Evolutionary conservation across 2,113 vertebrate genomes (phyloP).

Genomic region (Corythoichthys intestinalis): DNA sequence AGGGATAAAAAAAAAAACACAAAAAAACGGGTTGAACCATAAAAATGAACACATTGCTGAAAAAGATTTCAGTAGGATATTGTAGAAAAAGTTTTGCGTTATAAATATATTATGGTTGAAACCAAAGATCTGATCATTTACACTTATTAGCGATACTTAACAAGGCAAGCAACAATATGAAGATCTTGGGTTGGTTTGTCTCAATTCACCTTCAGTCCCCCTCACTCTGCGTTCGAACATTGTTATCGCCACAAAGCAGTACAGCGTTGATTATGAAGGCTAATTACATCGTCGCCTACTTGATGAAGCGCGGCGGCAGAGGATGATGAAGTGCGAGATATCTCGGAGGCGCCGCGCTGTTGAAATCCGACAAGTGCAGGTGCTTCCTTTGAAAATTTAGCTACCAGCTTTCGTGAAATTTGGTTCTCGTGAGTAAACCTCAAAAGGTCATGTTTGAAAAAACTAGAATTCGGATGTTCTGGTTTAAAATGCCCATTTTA

Average conservation of each 20-base stretch:
- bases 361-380: constrained; percentile 7
- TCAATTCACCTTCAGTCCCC: constrained; percentile 36
- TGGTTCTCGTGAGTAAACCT: no score
- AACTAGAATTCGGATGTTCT: no score
- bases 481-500: no score
- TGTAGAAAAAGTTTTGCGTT: not conserved
- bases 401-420: not conserved
- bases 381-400: not conserved
- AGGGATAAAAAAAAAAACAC: not conserved
- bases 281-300: constrained; percentile 56
- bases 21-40: not conserved
- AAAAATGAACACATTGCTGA: not conserved
- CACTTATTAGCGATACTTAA: not conserved
- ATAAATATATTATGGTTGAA: not conserved
- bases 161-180: not conserved
- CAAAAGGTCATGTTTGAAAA: no score
- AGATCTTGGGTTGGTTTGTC: constrained; percentile 10
- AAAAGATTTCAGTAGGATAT: not conserved
- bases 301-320: constrained; percentile 41
- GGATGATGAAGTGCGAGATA: constrained; percentile 52
- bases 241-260: constrained; percentile 48
- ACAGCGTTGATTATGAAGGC: constrained; percentile 53
- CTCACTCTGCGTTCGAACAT: not conserved
- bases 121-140: not conserved
- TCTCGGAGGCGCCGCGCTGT: constrained; percentile 29